phyloP scores from a whole-genome alignment of 2,888 invertebrate species.

The Tanypteryx hageni region DNA sequence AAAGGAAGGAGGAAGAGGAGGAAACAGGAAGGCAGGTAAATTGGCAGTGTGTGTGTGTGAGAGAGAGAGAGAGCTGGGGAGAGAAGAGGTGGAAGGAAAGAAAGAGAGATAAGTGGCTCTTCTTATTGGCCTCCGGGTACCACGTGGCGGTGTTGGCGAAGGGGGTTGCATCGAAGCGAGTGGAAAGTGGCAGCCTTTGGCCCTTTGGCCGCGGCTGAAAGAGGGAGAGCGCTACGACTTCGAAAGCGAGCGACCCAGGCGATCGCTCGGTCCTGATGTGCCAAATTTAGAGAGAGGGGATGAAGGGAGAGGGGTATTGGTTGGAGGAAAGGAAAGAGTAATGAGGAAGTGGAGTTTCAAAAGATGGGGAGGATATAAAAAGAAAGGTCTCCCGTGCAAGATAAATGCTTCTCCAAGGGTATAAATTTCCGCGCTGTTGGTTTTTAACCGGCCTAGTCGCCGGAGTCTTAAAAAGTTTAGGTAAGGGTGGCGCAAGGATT shows the following conservation, averaged over 20 bases:
- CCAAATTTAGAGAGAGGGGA: conserved; percentile 7
- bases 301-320: no score
- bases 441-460: not conserved
- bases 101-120: not conserved
- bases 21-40: not conserved
- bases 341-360: conserved; percentile 28
- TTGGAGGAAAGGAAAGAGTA: not conserved
- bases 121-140: not conserved
- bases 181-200: no score
- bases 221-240: not conserved
- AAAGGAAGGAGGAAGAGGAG: not conserved
- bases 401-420: not conserved
- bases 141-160: not conserved
- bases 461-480: not conserved
- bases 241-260: not conserved
- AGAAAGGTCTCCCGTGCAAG: not conserved
- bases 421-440: conserved; percentile 9
- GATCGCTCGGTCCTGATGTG: not conserved
- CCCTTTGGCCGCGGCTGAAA: not conserved
- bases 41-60: not conserved
- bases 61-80: not conserved
- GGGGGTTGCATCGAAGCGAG: not conserved
- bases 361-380: conserved; percentile 23
- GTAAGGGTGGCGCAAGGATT: not conserved
- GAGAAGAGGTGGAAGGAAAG: not conserved